A percentile compares a stretch with the other conserved stretches of the same genome.
These are phyloP conservation scores for Ceratosolen solmsi DNA, from an alignment of 1,140 invertebrate species.

Conservation along the genomic window DNA sequence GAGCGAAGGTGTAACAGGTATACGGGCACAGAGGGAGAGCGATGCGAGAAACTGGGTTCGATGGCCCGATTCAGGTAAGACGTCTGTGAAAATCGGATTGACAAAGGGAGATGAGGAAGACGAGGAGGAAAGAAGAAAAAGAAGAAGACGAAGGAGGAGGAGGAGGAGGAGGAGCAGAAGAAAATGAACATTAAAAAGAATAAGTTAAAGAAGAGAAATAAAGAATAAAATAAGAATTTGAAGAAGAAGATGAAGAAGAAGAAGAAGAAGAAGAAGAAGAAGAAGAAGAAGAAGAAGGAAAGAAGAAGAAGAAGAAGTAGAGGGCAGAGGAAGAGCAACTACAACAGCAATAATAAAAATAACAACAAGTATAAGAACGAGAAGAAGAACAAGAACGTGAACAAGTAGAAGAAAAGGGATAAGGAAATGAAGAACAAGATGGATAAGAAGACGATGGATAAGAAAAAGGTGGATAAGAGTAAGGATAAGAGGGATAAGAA, in stretches of 20 bases:
- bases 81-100: slow-evolving; percentile 48
- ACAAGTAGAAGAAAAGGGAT: neutral
- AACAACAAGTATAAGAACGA: neutral
- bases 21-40: neutral
- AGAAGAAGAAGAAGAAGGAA: too few relatives aligned
- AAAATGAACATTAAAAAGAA: too few relatives aligned
- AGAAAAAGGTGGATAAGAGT: neutral
- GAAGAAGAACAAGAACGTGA: neutral
- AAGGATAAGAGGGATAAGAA: neutral
- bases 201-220: too few relatives aligned
- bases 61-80: slow-evolving; percentile 49
- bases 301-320: too few relatives aligned
- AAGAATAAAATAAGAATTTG: too few relatives aligned
- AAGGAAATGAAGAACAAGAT: neutral
- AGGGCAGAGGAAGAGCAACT: neutral
- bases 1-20: slow-evolving; percentile 45
- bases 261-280: too few relatives aligned
- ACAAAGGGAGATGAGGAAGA: slow-evolving; percentile 38
- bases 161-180: neutral
- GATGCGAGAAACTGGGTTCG: slow-evolving; percentile 34
- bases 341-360: neutral
- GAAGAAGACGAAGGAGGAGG: neutral
- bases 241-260: too few relatives aligned
- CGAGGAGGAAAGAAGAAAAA: too few relatives aligned
- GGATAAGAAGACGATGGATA: neutral